phyloP scores from a whole-genome alignment of 1,140 invertebrate genomes.

The Diorhabda sublineata region DNA sequence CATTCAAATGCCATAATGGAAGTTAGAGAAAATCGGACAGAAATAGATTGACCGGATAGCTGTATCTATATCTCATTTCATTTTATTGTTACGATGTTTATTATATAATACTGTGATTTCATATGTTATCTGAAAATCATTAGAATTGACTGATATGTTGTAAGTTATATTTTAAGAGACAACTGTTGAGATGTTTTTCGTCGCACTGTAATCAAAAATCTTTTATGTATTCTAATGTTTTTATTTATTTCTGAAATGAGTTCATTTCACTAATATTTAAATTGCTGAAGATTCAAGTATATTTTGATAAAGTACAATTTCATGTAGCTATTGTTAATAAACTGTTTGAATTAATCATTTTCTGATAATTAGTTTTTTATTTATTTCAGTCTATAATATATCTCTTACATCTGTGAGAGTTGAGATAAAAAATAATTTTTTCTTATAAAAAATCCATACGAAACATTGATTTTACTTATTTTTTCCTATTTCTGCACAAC shows the following conservation, averaged over 20 bases:
- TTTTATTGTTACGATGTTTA: background rate
- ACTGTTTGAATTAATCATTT: constrained; percentile 13
- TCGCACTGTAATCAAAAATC: background rate
- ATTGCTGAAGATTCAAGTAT: constrained; percentile 6
- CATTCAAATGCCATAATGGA: constrained; percentile 20
- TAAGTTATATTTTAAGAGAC: constrained; percentile 17
- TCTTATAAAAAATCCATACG: too few relatives aligned
- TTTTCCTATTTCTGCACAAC: too few relatives aligned
- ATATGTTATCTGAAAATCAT: constrained; percentile 21
- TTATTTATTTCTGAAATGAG: background rate
- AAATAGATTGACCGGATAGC: constrained; percentile 15
- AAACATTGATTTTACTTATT: too few relatives aligned
- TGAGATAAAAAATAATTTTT: too few relatives aligned
- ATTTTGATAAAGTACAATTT: constrained; percentile 22
- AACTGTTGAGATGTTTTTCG: background rate
- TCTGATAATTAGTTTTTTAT: background rate
- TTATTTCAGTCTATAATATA: too few relatives aligned
- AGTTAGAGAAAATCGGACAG: constrained; percentile 26
- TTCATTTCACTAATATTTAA: background rate
- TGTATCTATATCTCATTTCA: background rate
- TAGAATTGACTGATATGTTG: constrained; percentile 22
- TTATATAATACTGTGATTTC: constrained; percentile 23
- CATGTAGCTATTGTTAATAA: constrained; percentile 20
- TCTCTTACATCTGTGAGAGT: too few relatives aligned
- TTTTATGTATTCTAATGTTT: constrained; percentile 9